Percentiles rank a stretch among this genome's conserved stretches.
These are phyloP conservation scores for Artibeus jamaicensis DNA, from an alignment of 2,797 vertebrate genomes.

Conservation along the genomic window DNA sequence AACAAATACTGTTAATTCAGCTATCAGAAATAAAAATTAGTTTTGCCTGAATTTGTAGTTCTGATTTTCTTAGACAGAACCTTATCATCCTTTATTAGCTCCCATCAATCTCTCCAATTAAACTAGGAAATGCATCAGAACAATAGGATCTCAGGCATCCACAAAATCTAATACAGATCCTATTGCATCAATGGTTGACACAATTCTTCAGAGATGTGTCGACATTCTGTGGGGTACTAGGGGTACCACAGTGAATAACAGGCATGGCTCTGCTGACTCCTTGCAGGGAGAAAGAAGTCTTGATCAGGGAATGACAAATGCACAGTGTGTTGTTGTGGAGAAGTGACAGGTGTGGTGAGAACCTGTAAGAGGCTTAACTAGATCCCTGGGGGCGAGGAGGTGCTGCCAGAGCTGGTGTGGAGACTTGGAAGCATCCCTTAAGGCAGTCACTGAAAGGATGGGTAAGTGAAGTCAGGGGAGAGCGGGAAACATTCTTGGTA, in stretches of 20 bases:
- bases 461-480: neutral
- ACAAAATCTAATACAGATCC: neutral
- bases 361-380: neutral
- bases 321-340: neutral
- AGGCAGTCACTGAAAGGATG: neutral
- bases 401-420: accelerated
- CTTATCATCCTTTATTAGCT: neutral
- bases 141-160: neutral
- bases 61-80: neutral
- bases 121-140: neutral
- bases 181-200: neutral
- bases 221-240: neutral
- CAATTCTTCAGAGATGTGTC: neutral
- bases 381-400: no score
- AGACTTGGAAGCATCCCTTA: neutral
- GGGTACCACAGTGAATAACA: neutral
- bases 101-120: neutral
- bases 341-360: neutral
- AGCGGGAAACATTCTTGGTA: neutral
- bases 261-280: neutral
- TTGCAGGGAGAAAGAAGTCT: neutral
- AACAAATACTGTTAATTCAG: neutral
- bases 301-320: neutral
- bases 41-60: neutral
- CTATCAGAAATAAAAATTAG: neutral